Percentiles rank a stretch among this genome's conserved stretches.
These are phyloP conservation scores for Pseudocheirus occidentalis DNA, from an alignment of 2,797 vertebrate genomes.

Conservation along the genomic window DNA sequence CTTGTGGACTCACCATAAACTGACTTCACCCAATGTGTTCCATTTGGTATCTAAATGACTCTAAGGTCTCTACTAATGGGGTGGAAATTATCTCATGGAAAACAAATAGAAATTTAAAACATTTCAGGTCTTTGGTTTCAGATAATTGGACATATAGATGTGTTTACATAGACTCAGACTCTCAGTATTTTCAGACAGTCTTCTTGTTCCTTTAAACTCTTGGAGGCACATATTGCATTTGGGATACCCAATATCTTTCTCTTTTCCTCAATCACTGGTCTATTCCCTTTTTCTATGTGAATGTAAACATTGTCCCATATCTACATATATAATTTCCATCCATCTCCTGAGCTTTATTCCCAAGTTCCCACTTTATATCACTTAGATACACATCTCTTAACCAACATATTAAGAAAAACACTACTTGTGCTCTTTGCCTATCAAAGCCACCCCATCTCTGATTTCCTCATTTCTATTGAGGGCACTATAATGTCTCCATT, in stretches of 20 bases:
- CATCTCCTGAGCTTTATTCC: neutral
- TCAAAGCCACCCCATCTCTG: neutral
- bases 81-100: conserved; percentile 35
- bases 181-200: neutral
- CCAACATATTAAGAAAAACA: neutral
- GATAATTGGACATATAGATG: conserved; percentile 40
- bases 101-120: conserved; percentile 28
- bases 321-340: neutral
- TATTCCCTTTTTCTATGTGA: neutral
- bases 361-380: neutral
- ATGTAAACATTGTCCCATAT: neutral
- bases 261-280: neutral
- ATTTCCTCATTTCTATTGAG: neutral
- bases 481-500: neutral
- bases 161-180: conserved; percentile 3
- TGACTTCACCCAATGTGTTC: neutral
- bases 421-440: neutral
- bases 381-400: neutral
- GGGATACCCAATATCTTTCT: neutral
- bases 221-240: neutral
- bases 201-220: neutral
- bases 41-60: conserved; percentile 27
- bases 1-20: conserved; percentile 7
- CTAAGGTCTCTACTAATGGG: neutral
- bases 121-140: neutral